Conservation (phyloP, 2,888 invertebrate species). For the Oligia strigilis region DNA sequence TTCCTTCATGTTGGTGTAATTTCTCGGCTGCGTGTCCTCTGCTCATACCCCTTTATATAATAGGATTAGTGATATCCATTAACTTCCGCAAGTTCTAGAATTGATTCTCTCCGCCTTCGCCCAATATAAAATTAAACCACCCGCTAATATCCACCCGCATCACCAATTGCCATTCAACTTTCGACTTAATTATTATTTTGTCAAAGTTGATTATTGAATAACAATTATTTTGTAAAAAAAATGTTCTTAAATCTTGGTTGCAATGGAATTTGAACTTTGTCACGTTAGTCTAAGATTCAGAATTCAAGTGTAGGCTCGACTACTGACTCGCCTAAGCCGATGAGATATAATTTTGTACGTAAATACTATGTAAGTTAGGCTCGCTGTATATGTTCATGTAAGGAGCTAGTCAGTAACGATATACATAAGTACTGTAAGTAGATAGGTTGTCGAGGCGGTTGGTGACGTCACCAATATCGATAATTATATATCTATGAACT, state of each 20-base stretch:
- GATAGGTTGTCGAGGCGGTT: conserved; percentile 6
- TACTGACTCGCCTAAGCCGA: conserved; percentile 37
- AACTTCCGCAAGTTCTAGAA: no score
- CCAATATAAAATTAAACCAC: no score
- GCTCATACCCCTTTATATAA: no score
- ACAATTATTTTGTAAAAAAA: neutral
- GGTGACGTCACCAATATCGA: conserved; percentile 25
- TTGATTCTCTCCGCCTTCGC: no score
- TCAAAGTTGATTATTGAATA: neutral
- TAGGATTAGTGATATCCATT: no score
- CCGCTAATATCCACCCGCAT: no score
- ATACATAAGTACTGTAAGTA: conserved; percentile 44
- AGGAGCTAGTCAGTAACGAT: conserved; percentile 72
- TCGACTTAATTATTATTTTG: neutral
- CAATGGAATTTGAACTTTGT: neutral
- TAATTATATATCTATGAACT: neutral
- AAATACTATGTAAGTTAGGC: conserved; percentile 23
- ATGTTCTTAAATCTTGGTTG: accelerated
- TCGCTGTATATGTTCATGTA: conserved; percentile 61
- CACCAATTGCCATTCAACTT: neutral
- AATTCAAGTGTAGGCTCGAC: conserved; percentile 16
- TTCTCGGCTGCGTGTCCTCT: no score
- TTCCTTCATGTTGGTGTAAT: no score
- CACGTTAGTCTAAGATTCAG: neutral
- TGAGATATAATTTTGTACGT: conserved; percentile 36